These are phyloP conservation scores for Lymantria dispar DNA, from an alignment of 2,888 invertebrate genomes.

Conservation along the genomic window DNA sequence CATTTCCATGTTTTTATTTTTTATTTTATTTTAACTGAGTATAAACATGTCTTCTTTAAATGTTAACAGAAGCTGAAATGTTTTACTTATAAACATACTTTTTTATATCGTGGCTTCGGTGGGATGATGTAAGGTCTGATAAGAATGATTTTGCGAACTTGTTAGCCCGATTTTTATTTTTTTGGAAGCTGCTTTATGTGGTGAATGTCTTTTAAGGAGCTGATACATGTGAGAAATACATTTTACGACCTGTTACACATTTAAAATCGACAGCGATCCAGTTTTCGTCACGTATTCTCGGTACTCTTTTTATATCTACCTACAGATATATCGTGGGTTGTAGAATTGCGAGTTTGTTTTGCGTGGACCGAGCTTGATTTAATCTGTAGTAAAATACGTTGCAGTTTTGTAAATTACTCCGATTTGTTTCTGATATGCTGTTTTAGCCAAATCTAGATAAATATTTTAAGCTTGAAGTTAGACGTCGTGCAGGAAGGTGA, in stretches of 20 bases:
- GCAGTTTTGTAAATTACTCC: slow-evolving; percentile 14
- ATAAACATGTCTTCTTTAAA: slow-evolving; percentile 26
- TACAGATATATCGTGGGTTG: slow-evolving; percentile 34
- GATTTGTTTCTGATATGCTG: slow-evolving; percentile 12
- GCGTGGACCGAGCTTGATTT: slow-evolving; percentile 21
- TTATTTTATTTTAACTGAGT: slow-evolving; percentile 32
- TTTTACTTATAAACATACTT: slow-evolving; percentile 44
- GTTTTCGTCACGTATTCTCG: slow-evolving; percentile 39
- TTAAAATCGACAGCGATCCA: slow-evolving; percentile 48
- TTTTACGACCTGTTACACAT: slow-evolving; percentile 50
- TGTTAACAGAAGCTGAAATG: slow-evolving; percentile 36
- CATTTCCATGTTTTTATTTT: slow-evolving; percentile 35
- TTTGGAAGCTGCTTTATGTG: slow-evolving; percentile 45
- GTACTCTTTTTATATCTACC: slow-evolving; percentile 30
- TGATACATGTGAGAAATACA: slow-evolving; percentile 51
- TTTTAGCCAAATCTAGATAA: slow-evolving; percentile 6
- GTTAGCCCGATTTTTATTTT: slow-evolving; percentile 37
- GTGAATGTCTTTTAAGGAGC: slow-evolving; percentile 44
- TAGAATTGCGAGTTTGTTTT: slow-evolving; percentile 22
- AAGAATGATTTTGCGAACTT: slow-evolving; percentile 51
- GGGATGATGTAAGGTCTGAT: slow-evolving; percentile 51
- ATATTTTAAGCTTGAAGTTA: slow-evolving; percentile 1
- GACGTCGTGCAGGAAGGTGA: not conserved
- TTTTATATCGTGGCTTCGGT: slow-evolving; percentile 43
- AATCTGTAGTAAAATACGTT: slow-evolving; percentile 20